Conservation (phyloP, 1,140 invertebrate species). For the Cotesia chilonis region DNA sequence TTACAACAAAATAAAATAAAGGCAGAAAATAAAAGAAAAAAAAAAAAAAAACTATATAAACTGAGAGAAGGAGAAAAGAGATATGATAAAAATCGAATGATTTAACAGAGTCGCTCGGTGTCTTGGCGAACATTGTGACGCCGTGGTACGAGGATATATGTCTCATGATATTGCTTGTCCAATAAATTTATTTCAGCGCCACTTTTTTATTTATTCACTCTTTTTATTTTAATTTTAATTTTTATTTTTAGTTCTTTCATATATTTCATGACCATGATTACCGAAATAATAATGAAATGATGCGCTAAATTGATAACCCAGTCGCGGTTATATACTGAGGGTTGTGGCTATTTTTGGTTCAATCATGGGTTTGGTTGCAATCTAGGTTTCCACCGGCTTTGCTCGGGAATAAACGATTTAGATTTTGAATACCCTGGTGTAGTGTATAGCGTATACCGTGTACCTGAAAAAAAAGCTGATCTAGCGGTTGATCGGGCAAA, state of each 20-base stretch:
- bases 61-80: conserved; percentile 2
- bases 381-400: background rate
- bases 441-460: background rate
- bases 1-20: conserved; percentile 20
- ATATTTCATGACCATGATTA: no score
- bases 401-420: background rate
- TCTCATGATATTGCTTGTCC: conserved; percentile 40
- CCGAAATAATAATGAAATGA: no score
- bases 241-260: conserved; percentile 1
- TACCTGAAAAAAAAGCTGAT: conserved; percentile 18
- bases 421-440: background rate
- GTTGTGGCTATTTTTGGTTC: no score
- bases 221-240: conserved; percentile 24
- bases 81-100: conserved; percentile 42
- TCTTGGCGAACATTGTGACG: conserved; percentile 40
- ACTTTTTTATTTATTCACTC: conserved; percentile 25
- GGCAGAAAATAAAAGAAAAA: background rate
- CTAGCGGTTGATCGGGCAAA: conserved; percentile 26
- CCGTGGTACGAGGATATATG: conserved; percentile 38
- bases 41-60: background rate
- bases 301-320: no score
- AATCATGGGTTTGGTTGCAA: background rate
- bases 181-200: conserved; percentile 37
- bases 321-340: no score
- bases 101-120: conserved; percentile 36